A percentile compares a stretch with the other conserved stretches of the same genome.
These are phyloP conservation scores for Gymnobelideus leadbeateri DNA, from an alignment of 2,113 vertebrate genomes.

Conservation along the genomic window DNA sequence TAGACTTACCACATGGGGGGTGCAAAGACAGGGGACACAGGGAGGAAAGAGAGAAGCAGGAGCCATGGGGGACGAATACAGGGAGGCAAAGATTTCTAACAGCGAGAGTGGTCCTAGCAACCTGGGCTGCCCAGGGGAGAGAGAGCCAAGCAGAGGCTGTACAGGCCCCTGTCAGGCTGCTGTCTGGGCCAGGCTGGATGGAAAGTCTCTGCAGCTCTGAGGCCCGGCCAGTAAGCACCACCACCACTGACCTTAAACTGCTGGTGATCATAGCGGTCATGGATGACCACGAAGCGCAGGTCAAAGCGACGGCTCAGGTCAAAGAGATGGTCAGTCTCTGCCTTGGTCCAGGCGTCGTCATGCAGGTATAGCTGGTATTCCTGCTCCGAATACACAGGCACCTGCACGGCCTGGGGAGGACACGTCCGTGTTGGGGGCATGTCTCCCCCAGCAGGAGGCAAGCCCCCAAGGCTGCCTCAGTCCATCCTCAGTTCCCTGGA, in stretches of 20 bases:
- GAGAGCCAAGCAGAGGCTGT: too few relatives aligned
- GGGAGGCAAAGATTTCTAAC: too few relatives aligned
- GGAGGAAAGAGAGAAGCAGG: background rate
- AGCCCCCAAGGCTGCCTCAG: background rate
- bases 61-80: background rate
- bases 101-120: too few relatives aligned
- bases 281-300: conserved; percentile 95
- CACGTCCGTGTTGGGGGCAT: background rate
- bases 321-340: conserved; percentile 98
- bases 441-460: too few relatives aligned
- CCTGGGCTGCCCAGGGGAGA: too few relatives aligned
- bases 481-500: background rate
- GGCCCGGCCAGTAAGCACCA: background rate
- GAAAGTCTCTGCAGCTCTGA: background rate
- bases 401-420: conserved; percentile 90
- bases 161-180: too few relatives aligned
- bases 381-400: conserved; percentile 98
- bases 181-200: too few relatives aligned
- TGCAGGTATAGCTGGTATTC: conserved; percentile 98
- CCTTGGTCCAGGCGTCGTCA: conserved; percentile 98
- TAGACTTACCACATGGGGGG: background rate
- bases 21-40: too few relatives aligned
- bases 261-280: conserved; percentile 98
- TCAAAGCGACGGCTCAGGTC: conserved; percentile 98
- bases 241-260: conserved; percentile 94